A percentile compares a stretch with the other conserved stretches of the same genome.
Conservation (phyloP, 2,888 invertebrate genomes). For the Clostera curtula region DNA sequence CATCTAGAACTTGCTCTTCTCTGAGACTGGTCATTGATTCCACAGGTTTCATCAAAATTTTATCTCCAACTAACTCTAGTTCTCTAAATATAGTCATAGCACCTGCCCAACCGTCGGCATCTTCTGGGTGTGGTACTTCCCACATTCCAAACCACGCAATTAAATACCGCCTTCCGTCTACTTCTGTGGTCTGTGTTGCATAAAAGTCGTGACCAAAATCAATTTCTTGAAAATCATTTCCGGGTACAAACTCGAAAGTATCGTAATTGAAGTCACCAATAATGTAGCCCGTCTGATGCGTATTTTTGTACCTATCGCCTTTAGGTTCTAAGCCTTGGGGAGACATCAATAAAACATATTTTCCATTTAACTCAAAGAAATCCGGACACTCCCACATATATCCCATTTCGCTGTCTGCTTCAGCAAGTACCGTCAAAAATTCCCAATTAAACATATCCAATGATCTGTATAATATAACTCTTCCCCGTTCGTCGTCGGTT, state of each 20-base stretch:
- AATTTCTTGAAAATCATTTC: conserved; percentile 53
- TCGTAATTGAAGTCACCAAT: conserved; percentile 60
- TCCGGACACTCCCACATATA: conserved; percentile 75
- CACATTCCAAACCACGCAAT: conserved; percentile 66
- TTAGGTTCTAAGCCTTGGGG: conserved; percentile 54
- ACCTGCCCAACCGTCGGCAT: conserved; percentile 61
- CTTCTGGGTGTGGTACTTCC: conserved; percentile 51
- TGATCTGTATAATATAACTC: conserved; percentile 57
- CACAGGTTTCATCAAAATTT: conserved; percentile 51
- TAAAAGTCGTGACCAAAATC: conserved; percentile 68
- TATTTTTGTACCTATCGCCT: conserved; percentile 59
- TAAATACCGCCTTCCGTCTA: conserved; percentile 47
- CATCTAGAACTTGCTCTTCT: conserved; percentile 26
- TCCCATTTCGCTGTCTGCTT: conserved; percentile 48
- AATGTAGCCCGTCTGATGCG: conserved; percentile 55
- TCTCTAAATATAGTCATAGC: conserved; percentile 58
- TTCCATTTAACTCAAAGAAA: conserved; percentile 61
- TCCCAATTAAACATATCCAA: conserved; percentile 52
- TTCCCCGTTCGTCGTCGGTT: conserved; percentile 44
- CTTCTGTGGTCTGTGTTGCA: conserved; percentile 54
- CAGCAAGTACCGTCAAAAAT: conserved; percentile 46
- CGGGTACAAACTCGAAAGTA: conserved; percentile 47
- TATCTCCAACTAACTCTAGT: conserved; percentile 36
- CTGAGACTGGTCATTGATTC: conserved; percentile 40
- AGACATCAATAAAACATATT: conserved; percentile 55